Evolutionary conservation across 1,140 invertebrate genomes (phyloP), one percentile per base, ranked within the genome.

Genomic region (Megathymus violae): DNA sequence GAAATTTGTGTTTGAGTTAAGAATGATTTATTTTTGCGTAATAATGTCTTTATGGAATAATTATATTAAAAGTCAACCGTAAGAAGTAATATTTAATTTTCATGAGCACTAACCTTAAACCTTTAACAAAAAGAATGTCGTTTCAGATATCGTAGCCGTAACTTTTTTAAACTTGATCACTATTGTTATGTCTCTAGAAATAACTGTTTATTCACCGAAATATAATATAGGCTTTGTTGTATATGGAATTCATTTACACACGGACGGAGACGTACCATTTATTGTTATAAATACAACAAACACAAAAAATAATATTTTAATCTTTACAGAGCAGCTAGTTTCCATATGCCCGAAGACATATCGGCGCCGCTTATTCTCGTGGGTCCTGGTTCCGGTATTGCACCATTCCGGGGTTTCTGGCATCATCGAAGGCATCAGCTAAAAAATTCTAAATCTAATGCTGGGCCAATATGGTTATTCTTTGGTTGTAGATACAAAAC

Each of bases 371-470:
- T 99, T 6, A 95, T 99, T 60, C 93, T 99, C 82, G 96, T 99
- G 36, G 98, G 98, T 16, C 98, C 98, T 7, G 98, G 94, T 31
- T 99, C 98, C 0, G 97, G 97, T 15, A 96, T 98, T 6, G 97
- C 97, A 0, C 97, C 97, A 0, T 98, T 98, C 83, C 93, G 97
- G 83, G 95, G 95, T n/a, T 98, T 98, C 75, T 98, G 97, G 97
- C 95, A 98, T 79, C 96, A 98, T 72, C 93, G 91, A 60, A 76
- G 80, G 62, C 69, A 79, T 61, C 76, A 86, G 34, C 76, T 82
- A 41, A 76, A 50, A 34, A 72, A 14, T 25, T 52, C 59, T 1
- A 64, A 71, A 11, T 62, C 60, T 4, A 54, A 69, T 4, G 15
- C 70, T 6, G 96, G 97, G 3, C 94, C 95, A 56, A 95, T 97